phyloP scores from a whole-genome alignment of 2,797 vertebrate species.

The Pipistrellus kuhlii region DNA sequence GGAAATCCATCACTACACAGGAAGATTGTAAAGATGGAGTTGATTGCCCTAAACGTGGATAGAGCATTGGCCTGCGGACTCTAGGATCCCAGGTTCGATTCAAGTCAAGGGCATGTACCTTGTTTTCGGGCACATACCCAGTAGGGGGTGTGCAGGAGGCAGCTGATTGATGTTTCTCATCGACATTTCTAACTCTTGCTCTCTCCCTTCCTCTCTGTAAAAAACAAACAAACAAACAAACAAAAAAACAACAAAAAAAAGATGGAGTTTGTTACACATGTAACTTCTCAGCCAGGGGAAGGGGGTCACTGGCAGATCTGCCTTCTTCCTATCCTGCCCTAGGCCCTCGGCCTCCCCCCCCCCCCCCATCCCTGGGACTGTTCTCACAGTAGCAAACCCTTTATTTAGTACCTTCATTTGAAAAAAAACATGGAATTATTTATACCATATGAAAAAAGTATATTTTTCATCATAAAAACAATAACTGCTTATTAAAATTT shows the following conservation, averaged over 20 bases:
- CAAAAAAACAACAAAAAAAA: no score
- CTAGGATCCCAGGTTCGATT: no score
- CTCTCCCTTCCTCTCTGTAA: no score
- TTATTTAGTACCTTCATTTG: neutral
- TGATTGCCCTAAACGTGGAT: no score
- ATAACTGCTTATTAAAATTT: neutral
- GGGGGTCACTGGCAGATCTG: rapidly evolving
- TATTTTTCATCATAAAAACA: neutral
- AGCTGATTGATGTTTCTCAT: no score
- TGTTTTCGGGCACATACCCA: no score
- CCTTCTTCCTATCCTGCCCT: neutral
- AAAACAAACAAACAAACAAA: no score
- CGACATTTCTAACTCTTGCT: no score
- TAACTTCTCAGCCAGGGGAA: neutral
- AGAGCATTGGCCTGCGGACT: no score
- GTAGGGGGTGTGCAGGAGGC: no score
- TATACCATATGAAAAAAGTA: neutral
- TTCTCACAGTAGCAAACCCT: neutral
- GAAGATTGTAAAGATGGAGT: neutral
- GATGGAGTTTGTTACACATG: neutral
- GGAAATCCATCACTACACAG: neutral
- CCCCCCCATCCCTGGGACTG: neutral
- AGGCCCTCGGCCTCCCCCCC: rapidly evolving
- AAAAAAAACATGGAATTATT: neutral
- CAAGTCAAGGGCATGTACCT: no score